Conservation (phyloP, 1,140 invertebrate species). For the Drosophila varians region DNA sequence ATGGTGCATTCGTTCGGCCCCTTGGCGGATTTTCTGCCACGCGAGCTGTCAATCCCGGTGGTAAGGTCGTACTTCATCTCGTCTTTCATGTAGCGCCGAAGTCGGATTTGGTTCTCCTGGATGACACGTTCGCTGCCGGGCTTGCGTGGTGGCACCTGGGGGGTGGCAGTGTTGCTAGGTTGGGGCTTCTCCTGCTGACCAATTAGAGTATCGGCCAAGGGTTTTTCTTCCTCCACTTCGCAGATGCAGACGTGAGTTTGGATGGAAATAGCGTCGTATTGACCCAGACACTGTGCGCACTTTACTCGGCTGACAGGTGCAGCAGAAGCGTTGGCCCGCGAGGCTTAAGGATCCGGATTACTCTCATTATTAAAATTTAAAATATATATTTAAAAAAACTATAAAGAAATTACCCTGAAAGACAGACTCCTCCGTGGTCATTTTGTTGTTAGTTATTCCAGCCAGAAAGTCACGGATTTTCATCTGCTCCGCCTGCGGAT, state of each 20-base stretch:
- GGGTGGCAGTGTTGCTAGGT: background rate
- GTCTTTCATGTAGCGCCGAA: conserved; percentile 72
- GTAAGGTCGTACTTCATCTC: conserved; percentile 73
- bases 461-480: conserved; percentile 69
- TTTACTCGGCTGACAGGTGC: conserved; percentile 19
- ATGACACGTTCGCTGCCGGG: conserved; percentile 48
- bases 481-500: conserved; percentile 59
- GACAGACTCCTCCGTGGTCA: conserved; percentile 28
- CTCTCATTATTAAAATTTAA: background rate
- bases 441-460: conserved; percentile 37
- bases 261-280: conserved; percentile 46
- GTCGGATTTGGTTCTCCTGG: conserved; percentile 69
- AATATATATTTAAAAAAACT: background rate
- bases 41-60: conserved; percentile 29
- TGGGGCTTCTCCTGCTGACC: background rate
- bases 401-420: conserved; percentile 8
- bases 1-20: conserved; percentile 70
- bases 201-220: conserved; percentile 1
- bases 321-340: background rate
- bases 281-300: conserved; percentile 55
- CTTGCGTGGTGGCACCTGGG: background rate
- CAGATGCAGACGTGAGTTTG: conserved; percentile 58
- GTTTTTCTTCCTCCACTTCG: conserved; percentile 1
- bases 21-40: conserved; percentile 42
- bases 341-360: background rate